A percentile compares a stretch with the other conserved stretches of the same genome.
Evolutionary conservation across 2,797 vertebrate genomes (phyloP).

Genomic region (Cossypha polioptera): DNA sequence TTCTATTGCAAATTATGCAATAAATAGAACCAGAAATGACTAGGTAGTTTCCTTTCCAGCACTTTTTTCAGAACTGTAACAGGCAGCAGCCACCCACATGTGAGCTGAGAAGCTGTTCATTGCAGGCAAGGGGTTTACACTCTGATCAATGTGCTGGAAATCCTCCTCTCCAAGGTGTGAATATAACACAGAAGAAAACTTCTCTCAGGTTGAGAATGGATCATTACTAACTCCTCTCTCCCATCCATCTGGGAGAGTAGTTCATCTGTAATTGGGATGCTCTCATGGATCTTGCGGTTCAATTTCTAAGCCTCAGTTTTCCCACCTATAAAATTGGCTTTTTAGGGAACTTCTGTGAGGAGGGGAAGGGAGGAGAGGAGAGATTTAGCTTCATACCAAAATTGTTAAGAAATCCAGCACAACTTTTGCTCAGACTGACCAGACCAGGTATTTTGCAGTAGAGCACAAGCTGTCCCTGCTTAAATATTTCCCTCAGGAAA

Average conservation of each 20-base stretch:
- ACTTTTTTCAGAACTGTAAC: not conserved
- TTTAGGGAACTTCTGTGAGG: not conserved
- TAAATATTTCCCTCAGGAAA: not conserved
- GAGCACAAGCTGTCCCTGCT: not conserved
- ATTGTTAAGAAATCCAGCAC: not conserved
- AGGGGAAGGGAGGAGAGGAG: too few relatives aligned
- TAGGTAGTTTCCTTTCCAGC: not conserved
- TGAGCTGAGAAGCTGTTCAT: not conserved
- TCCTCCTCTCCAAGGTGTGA: not conserved
- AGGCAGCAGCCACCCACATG: accelerated
- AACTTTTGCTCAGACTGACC: not conserved
- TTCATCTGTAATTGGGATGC: not conserved
- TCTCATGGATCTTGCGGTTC: not conserved
- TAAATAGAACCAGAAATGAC: not conserved
- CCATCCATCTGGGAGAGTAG: not conserved
- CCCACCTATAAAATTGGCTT: not conserved
- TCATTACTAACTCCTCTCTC: not conserved
- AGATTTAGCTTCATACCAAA: not conserved
- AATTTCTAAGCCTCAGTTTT: not conserved
- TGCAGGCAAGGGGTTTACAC: accelerated
- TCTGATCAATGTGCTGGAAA: not conserved
- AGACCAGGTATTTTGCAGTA: not conserved
- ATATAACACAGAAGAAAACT: not conserved
- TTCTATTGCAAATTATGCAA: not conserved
- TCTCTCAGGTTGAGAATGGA: not conserved